Evolutionary conservation across 2,797 vertebrate species (phyloP).

Genomic region (Dryobates pubescens): DNA sequence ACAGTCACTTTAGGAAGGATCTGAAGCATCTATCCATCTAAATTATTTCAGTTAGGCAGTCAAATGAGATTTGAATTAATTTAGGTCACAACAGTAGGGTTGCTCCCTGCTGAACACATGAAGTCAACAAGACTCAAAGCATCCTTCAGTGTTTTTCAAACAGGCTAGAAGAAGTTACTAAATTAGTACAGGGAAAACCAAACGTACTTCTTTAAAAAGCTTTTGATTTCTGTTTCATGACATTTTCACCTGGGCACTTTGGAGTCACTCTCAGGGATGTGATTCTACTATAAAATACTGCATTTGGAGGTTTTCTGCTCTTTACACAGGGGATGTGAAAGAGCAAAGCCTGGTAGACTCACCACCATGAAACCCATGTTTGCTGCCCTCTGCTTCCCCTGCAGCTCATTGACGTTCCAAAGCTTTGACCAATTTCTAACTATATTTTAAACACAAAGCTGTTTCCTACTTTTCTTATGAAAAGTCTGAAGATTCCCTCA

Average conservation of each 20-base stretch:
- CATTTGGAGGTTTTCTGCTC: not conserved
- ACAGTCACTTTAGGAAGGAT: not conserved
- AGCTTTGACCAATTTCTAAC: not conserved
- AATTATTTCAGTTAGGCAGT: not conserved
- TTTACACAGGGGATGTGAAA: not conserved
- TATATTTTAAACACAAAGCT: not conserved
- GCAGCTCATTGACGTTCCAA: not conserved
- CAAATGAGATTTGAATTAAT: not conserved
- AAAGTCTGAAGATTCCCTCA: not conserved
- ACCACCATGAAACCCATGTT: not conserved
- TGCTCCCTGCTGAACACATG: not conserved
- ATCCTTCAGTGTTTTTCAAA: not conserved
- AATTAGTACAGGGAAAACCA: not conserved
- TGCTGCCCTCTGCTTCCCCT: not conserved
- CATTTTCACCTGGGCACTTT: not conserved
- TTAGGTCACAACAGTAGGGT: not conserved
- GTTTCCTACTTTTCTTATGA: not conserved
- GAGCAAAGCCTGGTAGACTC: not conserved
- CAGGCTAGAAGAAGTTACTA: not conserved
- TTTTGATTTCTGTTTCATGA: not conserved
- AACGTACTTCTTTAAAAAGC: not conserved
- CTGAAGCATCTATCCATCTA: not conserved
- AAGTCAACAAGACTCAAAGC: not conserved
- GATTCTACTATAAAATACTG: not conserved
- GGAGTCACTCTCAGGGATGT: not conserved